Percentiles rank a stretch among this genome's conserved stretches.
Evolutionary conservation across 2,888 invertebrate species (phyloP).

Genomic region (Megamerina dolium): DNA sequence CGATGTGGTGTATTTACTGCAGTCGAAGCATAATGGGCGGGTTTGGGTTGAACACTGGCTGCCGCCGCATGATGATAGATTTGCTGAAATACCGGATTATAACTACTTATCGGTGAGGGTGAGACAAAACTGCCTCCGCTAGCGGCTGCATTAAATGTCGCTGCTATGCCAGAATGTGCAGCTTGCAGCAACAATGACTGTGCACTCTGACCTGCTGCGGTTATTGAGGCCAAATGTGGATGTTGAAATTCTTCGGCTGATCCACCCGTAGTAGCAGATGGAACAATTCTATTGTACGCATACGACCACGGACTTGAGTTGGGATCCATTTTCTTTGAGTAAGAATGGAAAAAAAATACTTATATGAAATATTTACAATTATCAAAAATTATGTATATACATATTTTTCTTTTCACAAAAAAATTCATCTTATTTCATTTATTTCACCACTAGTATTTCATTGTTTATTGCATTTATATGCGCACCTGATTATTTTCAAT

Average conservation of each 20-base stretch:
- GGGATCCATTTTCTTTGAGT: too few species aligned
- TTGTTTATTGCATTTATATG: too few species aligned
- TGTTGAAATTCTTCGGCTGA: constrained; percentile 64
- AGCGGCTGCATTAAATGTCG: constrained; percentile 53
- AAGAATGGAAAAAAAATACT: constrained; percentile 7
- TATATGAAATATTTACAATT: constrained; percentile 13
- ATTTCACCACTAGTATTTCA: too few species aligned
- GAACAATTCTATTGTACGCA: constrained; percentile 73
- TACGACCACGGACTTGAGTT: constrained; percentile 79
- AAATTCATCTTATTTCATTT: too few species aligned
- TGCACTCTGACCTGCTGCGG: constrained; percentile 55
- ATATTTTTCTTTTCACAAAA: too few species aligned
- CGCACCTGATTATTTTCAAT: too few species aligned
- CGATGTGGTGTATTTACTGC: constrained; percentile 60
- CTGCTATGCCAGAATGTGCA: constrained; percentile 57
- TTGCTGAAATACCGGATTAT: constrained; percentile 77
- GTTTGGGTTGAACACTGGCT: constrained; percentile 55
- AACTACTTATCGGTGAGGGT: constrained; percentile 65
- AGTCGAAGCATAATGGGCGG: constrained; percentile 64
- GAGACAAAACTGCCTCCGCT: constrained; percentile 57
- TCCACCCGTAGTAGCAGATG: constrained; percentile 60
- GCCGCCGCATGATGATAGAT: constrained; percentile 74
- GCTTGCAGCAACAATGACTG: constrained; percentile 64
- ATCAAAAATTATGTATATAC: constrained; percentile 8
- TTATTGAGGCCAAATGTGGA: constrained; percentile 59